Base-by-base conservation (phyloP, 2,797 vertebrate species). In the Aselliscus stoliczkanus region DNA sequence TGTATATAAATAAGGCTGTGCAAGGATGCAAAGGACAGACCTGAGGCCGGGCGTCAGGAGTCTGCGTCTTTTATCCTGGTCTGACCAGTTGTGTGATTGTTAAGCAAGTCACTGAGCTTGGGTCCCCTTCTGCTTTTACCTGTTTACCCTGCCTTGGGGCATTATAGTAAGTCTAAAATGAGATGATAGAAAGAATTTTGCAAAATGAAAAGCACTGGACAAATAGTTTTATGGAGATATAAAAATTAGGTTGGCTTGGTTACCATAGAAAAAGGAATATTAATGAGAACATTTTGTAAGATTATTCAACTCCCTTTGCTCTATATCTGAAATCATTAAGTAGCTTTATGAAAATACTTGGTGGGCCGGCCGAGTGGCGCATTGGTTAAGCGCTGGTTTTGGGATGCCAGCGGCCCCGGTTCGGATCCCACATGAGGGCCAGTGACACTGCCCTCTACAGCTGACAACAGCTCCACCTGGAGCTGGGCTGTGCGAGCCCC, bases 291-390 rank as follows among this genome's bases (percentile, higher is more conserved):
- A 37, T 90, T 88, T 69, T 77, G 88, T 88, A 94, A 96, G 73
- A 67, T 79, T 42, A 70, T 47, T 93, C 58, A 73, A 4, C 34
- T 89, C 2, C 37, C 42, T 92, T 95, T 85, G 31, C 39, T 90
- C 2, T 84, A 44, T 56, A 84, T 93, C 69, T 88, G 73, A 92
- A 86, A n/a, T 97, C 23, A 37, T 92, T 91, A 29, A 39, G 50
- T 91, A 25, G 75, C 39, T 94, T 95, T 93, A 50, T 91, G 34
- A 82, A 83, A 90, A 54, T 69, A 75, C 20, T 91, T 95, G 67
- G 13, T 92, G n/a, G n/a, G n/a, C n/a, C n/a, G n/a, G n/a, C n/a
- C n/a, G n/a, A n/a, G n/a, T n/a, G n/a, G n/a, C n/a, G n/a, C n/a
- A n/a, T n/a, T n/a, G n/a, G n/a, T n/a, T n/a, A n/a, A n/a, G n/a